Evolutionary conservation across 2,888 invertebrate genomes (phyloP).

Genomic region (Acrobasis suavella): DNA sequence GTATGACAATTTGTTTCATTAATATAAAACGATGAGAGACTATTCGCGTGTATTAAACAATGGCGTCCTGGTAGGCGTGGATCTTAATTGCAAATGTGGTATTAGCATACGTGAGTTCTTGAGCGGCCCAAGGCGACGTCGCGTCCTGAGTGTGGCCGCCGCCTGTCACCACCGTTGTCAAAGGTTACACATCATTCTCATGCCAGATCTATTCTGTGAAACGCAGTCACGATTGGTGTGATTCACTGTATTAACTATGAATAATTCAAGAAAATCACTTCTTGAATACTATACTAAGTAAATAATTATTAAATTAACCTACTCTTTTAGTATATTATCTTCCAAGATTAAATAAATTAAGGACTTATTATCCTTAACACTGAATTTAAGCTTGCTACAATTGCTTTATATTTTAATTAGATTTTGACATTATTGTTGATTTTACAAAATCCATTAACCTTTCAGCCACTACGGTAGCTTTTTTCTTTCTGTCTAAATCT

Average conservation of each 20-base stretch:
- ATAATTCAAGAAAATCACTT: no score
- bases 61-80: constrained; percentile 69
- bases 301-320: no score
- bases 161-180: constrained; percentile 39
- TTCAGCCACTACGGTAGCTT: no score
- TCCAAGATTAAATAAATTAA: no score
- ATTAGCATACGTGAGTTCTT: constrained; percentile 77
- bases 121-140: constrained; percentile 67
- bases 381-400: no score
- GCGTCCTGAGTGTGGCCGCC: constrained; percentile 55
- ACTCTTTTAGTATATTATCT: no score
- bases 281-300: no score
- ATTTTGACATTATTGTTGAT: no score
- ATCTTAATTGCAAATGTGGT: constrained; percentile 78
- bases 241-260: not conserved
- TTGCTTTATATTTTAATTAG: no score
- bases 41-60: constrained; percentile 66
- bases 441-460: no score
- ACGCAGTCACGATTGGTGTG: not conserved
- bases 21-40: constrained; percentile 50
- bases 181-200: constrained; percentile 28
- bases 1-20: constrained; percentile 33
- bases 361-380: no score
- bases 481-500: no score
- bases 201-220: not conserved